phyloP scores from a whole-genome alignment of 2,888 invertebrate genomes.

The Lithophane socia region DNA sequence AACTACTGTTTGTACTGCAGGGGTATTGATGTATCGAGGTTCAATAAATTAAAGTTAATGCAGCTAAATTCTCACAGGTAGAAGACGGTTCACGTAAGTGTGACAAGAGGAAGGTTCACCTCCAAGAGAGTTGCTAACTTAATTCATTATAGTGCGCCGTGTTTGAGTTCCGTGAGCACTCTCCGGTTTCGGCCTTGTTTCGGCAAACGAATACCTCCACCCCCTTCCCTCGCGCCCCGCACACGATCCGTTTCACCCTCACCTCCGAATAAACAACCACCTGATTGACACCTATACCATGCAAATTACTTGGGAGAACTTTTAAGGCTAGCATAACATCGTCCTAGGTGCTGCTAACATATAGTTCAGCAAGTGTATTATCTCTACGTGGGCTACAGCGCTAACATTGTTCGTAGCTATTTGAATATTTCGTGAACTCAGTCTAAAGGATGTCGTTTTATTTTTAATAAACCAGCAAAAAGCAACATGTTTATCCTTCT shows the following conservation, averaged over 20 bases:
- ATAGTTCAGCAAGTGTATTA: conserved; percentile 59
- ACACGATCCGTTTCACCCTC: conserved; percentile 58
- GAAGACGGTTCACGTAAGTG: conserved; percentile 74
- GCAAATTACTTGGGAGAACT: conserved; percentile 75
- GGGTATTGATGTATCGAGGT: conserved; percentile 12
- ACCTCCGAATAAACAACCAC: conserved; percentile 78
- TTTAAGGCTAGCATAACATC: conserved; percentile 65
- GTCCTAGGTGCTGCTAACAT: conserved; percentile 53
- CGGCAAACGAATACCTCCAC: conserved; percentile 71
- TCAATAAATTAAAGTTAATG: conserved; percentile 52
- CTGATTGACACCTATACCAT: conserved; percentile 83
- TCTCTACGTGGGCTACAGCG: conserved; percentile 33
- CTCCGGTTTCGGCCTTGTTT: conserved; percentile 77
- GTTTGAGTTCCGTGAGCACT: conserved; percentile 85
- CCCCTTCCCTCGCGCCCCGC: conserved; percentile 54
- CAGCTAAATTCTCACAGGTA: conserved; percentile 47
- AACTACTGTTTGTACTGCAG: conserved; percentile 50
- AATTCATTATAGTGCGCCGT: conserved; percentile 88
- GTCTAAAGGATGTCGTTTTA: conserved; percentile 11
- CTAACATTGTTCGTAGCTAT: conserved; percentile 41
- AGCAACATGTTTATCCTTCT: conserved; percentile 10
- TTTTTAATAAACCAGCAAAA: conserved; percentile 36
- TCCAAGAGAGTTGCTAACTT: conserved; percentile 86
- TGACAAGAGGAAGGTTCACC: conserved; percentile 79
- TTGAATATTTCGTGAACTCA: conserved; percentile 49